phyloP scores from a whole-genome alignment of 2,888 invertebrate genomes.

The Tetrapedia diversipes region DNA sequence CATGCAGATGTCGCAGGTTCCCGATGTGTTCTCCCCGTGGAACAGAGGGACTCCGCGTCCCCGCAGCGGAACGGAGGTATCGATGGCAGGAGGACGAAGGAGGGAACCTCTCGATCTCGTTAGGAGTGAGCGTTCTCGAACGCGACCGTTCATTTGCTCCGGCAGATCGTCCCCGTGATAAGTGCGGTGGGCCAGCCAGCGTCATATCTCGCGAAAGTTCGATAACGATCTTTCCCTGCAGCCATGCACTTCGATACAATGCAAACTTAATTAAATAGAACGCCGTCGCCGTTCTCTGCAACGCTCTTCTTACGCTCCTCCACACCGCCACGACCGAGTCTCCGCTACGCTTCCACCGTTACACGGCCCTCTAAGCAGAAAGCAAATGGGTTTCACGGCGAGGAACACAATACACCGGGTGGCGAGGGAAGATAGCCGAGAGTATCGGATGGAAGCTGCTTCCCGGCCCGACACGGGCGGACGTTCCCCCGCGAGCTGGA shows the following conservation, averaged over 20 bases:
- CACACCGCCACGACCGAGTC: background rate
- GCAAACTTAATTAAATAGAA: slow-evolving; percentile 80
- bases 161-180: slow-evolving; percentile 71
- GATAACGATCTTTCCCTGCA: slow-evolving; percentile 74
- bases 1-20: background rate
- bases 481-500: background rate
- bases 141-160: slow-evolving; percentile 74
- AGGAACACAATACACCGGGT: slow-evolving; percentile 47
- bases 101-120: slow-evolving; percentile 64
- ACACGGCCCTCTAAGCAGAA: slow-evolving; percentile 50
- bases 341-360: slow-evolving; percentile 20
- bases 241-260: slow-evolving; percentile 72
- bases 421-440: slow-evolving; percentile 46
- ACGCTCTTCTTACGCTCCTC: slow-evolving; percentile 7
- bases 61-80: too few species aligned
- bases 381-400: slow-evolving; percentile 57
- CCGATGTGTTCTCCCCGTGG: background rate
- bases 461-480: background rate
- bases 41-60: too few species aligned
- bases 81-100: slow-evolving; percentile 18
- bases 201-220: slow-evolving; percentile 74
- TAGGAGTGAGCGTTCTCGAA: slow-evolving; percentile 61
- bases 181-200: slow-evolving; percentile 64
- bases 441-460: slow-evolving; percentile 40
- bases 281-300: slow-evolving; percentile 55